These are phyloP conservation scores for Phenacoccus solenopsis DNA, from an alignment of 1,140 invertebrate species.

Conservation along the genomic window DNA sequence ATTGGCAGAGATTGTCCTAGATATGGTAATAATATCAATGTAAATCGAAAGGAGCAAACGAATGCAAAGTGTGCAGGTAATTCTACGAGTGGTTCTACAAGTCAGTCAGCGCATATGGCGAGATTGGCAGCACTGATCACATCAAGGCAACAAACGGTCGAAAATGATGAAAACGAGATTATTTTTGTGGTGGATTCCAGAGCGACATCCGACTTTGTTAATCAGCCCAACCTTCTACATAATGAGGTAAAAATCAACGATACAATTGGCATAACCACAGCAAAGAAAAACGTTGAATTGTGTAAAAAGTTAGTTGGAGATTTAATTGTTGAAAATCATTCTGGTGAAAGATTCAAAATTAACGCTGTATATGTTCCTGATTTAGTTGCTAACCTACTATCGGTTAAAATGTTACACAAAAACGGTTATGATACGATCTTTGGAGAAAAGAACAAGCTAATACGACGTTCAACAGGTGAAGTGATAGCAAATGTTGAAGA, in stretches of 20 bases:
- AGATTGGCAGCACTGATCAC: neutral
- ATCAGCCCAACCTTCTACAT: neutral
- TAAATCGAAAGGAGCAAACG: neutral
- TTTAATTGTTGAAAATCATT: neutral
- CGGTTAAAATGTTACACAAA: neutral
- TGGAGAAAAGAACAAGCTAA: neutral
- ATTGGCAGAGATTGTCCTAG: neutral
- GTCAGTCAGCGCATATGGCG: no score
- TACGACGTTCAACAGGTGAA: neutral
- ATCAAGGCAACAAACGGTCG: neutral
- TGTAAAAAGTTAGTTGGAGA: neutral
- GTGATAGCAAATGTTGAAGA: neutral
- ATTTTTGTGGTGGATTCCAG: neutral
- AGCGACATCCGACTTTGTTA: neutral
- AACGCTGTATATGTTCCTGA: neutral
- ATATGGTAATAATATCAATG: neutral
- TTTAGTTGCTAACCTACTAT: neutral
- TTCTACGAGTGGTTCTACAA: neutral
- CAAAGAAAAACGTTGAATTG: neutral
- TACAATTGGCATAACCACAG: neutral
- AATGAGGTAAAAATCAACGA: neutral
- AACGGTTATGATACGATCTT: neutral
- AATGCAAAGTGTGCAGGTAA: neutral
- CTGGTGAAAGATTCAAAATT: neutral
- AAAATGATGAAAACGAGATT: neutral